Percentiles rank a stretch among this genome's conserved stretches.
Evolutionary conservation across 2,797 vertebrate species (phyloP).

Genomic region (Acanthurus lineatus): DNA sequence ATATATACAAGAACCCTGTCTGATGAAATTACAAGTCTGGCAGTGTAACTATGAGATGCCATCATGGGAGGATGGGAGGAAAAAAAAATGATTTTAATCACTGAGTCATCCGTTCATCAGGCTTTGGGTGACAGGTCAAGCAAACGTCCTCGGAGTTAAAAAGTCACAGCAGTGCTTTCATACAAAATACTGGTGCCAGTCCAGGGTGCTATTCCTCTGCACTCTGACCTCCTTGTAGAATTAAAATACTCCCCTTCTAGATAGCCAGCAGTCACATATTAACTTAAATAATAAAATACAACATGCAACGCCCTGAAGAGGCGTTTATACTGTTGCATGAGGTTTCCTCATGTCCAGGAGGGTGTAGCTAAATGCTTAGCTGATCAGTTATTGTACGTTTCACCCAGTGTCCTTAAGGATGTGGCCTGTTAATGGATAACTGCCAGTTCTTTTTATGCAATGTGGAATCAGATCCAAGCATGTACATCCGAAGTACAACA

Average conservation of each 20-base stretch:
- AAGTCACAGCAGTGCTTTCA: neutral
- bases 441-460: slow-evolving; percentile 5
- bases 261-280: slow-evolving; percentile 18
- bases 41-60: neutral
- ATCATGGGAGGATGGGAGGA: neutral
- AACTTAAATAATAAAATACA: slow-evolving; percentile 38
- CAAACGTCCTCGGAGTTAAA: neutral
- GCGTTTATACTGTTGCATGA: no score
- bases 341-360: neutral
- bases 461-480: slow-evolving; percentile 2
- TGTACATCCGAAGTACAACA: neutral
- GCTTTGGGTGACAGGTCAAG: neutral
- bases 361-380: slow-evolving; percentile 22
- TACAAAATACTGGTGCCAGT: neutral
- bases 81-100: neutral
- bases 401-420: slow-evolving; percentile 62
- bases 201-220: neutral
- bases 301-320: neutral
- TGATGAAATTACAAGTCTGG: slow-evolving; percentile 7
- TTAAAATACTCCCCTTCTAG: neutral
- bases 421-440: slow-evolving; percentile 65
- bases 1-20: neutral
- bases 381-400: slow-evolving; percentile 58
- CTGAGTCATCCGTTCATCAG: neutral
- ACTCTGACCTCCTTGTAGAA: neutral